Percentiles rank a stretch among this genome's conserved stretches.
These are phyloP conservation scores for Frankliniella intonsa DNA, from an alignment of 2,888 invertebrate genomes.

Conservation along the genomic window DNA sequence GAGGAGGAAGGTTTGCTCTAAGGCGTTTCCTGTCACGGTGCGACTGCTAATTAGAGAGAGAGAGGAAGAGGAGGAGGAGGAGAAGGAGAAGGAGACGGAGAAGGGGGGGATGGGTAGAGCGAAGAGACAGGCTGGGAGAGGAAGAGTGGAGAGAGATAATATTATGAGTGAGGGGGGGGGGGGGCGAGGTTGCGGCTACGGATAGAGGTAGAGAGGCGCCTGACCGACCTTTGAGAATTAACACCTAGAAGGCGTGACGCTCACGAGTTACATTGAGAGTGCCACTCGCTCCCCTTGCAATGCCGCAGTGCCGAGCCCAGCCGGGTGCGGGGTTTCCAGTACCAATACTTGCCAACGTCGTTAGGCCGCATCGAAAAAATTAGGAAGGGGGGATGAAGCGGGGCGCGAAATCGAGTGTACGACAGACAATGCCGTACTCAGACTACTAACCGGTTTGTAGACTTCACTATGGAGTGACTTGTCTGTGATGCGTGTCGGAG, in stretches of 20 bases:
- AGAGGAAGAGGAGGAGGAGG: not conserved
- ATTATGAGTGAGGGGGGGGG: not conserved
- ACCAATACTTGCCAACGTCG: too few relatives aligned
- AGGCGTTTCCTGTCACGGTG: slow-evolving; percentile 6
- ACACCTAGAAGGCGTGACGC: not conserved
- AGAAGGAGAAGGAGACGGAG: not conserved
- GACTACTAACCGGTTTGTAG: too few relatives aligned
- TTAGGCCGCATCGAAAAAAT: too few relatives aligned
- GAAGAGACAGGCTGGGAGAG: not conserved
- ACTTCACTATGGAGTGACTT: too few relatives aligned
- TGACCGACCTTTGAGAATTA: too few relatives aligned
- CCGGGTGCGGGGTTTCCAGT: too few relatives aligned
- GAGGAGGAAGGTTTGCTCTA: not conserved
- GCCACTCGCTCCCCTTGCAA: not conserved
- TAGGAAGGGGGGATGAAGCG: too few relatives aligned
- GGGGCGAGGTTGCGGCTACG: not conserved
- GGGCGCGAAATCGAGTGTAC: too few relatives aligned
- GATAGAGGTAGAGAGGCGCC: not conserved
- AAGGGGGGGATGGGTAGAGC: not conserved
- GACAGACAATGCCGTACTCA: too few relatives aligned
- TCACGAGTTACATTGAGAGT: not conserved
- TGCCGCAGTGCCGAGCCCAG: too few relatives aligned
- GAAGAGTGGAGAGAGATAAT: not conserved
- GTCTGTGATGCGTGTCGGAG: too few relatives aligned
- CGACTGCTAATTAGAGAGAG: not conserved